phyloP scores from a whole-genome alignment of 2,113 vertebrate genomes.

The Microcebus tavaratra region DNA sequence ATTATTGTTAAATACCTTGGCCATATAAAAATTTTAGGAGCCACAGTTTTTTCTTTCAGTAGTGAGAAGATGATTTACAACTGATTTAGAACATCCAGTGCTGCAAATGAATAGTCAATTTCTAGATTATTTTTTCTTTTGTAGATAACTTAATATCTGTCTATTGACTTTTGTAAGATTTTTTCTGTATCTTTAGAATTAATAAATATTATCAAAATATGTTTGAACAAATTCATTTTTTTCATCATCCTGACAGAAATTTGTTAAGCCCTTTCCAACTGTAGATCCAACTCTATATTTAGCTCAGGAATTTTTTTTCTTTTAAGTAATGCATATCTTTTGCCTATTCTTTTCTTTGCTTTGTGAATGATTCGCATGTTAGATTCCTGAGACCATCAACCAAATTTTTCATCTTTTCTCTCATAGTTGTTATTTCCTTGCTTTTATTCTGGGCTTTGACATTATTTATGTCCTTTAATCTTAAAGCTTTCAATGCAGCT shows the following conservation, averaged over 20 bases:
- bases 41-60: not conserved
- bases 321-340: not conserved
- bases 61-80: not conserved
- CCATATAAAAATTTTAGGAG: not conserved
- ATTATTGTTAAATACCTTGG: not conserved
- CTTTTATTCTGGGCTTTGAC: not conserved
- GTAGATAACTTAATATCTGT: not conserved
- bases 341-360: not conserved
- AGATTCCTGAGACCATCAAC: not conserved
- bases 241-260: not conserved
- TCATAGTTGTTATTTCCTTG: not conserved
- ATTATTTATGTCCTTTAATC: not conserved
- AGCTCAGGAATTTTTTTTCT: not conserved
- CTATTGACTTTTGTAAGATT: not conserved
- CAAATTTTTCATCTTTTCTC: not conserved
- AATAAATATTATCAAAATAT: not conserved
- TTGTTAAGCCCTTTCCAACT: not conserved
- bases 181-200: not conserved
- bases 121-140: not conserved
- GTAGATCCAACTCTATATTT: not conserved
- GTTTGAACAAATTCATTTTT: not conserved
- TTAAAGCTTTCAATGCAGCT: not conserved
- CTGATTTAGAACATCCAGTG: not conserved
- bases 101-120: not conserved
- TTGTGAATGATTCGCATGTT: not conserved